Conservation (phyloP, 2,113 vertebrate species). For the Casuarius casuarius region DNA sequence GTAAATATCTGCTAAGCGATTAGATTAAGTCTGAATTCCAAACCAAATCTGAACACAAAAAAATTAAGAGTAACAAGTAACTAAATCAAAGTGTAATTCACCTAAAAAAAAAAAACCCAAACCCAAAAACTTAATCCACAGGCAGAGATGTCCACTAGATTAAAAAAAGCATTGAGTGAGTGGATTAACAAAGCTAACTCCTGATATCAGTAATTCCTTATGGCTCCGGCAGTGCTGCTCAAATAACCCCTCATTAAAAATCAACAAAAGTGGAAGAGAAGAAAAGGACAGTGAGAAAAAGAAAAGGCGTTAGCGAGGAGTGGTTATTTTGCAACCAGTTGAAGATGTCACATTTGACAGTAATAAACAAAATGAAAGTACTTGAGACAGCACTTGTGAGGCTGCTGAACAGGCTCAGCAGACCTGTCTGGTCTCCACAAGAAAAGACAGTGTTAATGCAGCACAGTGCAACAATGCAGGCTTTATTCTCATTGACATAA, state of each 20-base stretch:
- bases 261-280: fast-evolving
- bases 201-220: neutral
- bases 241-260: neutral
- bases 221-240: neutral
- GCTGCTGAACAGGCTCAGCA: neutral
- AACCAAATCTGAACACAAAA: fast-evolving
- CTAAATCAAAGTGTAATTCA: neutral
- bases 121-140: neutral
- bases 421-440: neutral
- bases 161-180: neutral
- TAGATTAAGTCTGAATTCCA: neutral
- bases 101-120: no score
- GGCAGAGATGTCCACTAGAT: neutral
- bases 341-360: neutral
- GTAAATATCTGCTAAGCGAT: neutral
- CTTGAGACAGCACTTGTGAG: neutral
- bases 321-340: neutral
- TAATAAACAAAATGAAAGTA: neutral
- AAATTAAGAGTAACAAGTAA: neutral
- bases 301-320: neutral
- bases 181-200: neutral
- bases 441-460: neutral
- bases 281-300: fast-evolving
- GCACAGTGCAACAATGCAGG: neutral
- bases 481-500: neutral